A percentile compares a stretch with the other conserved stretches of the same genome.
Conservation (phyloP, 2,797 vertebrate species). For the Toxotes lorentzi region DNA sequence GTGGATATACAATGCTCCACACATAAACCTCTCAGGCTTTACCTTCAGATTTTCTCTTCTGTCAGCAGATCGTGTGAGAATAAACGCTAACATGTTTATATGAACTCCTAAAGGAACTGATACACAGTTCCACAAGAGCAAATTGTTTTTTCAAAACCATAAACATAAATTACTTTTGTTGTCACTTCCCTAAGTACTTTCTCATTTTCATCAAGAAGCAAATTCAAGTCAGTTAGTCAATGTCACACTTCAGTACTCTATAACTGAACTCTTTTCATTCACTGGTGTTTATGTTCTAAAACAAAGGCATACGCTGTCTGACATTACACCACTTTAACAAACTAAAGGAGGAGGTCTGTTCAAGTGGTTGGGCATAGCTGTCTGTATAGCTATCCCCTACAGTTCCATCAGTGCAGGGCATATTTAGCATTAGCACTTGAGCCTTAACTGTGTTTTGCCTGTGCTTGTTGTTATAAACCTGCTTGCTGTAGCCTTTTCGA, state of each 20-base stretch:
- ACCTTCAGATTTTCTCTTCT: slow-evolving; percentile 2
- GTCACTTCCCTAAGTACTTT: slow-evolving; percentile 36
- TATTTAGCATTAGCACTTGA: slow-evolving; percentile 1
- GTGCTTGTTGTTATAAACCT: slow-evolving; percentile 2
- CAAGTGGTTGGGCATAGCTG: background rate
- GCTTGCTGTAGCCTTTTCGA: background rate
- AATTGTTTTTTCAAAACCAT: slow-evolving; percentile 30
- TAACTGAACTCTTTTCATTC: slow-evolving; percentile 44
- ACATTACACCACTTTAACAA: background rate
- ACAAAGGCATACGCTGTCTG: background rate
- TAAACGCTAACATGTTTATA: slow-evolving; percentile 6
- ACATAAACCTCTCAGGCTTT: slow-evolving; percentile 22
- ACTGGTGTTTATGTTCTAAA: slow-evolving; percentile 21
- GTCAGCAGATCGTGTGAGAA: slow-evolving; percentile 12
- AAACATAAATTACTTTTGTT: slow-evolving; percentile 32
- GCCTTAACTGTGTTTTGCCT: background rate
- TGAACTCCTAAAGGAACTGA: slow-evolving; percentile 9
- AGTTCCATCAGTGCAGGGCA: background rate
- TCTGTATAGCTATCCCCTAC: slow-evolving; percentile 5
- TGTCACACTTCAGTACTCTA: slow-evolving; percentile 35
- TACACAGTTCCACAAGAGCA: slow-evolving; percentile 7
- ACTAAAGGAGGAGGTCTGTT: background rate
- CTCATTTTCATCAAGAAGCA: slow-evolving; percentile 41
- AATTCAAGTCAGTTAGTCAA: slow-evolving; percentile 45
- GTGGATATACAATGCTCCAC: slow-evolving; percentile 25